phyloP scores from a whole-genome alignment of 2,797 vertebrate genomes.

The Oreochromis grahami region DNA sequence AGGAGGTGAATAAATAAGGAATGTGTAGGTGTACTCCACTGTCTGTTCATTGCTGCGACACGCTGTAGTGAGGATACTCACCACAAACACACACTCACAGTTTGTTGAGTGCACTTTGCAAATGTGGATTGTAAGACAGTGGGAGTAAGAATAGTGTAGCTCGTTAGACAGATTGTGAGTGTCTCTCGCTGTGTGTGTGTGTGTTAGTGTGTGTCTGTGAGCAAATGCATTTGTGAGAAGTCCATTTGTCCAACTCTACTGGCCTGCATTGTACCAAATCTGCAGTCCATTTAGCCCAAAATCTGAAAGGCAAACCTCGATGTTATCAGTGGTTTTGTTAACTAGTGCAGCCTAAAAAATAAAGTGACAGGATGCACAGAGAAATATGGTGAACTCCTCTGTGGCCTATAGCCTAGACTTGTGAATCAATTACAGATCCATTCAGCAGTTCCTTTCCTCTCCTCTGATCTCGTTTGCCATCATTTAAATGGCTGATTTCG shows the following conservation, averaged over 20 bases:
- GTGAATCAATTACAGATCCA: constrained; percentile 52
- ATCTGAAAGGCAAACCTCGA: constrained; percentile 24
- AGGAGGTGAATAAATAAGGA: constrained; percentile 37
- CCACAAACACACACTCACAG: constrained; percentile 4
- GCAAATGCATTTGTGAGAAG: neutral
- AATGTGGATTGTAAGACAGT: constrained; percentile 51
- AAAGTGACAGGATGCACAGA: constrained; percentile 24
- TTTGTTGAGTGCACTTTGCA: constrained; percentile 37
- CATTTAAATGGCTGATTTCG: constrained; percentile 63
- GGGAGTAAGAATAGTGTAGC: constrained; percentile 38
- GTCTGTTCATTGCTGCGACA: constrained; percentile 46
- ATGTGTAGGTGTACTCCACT: constrained; percentile 53
- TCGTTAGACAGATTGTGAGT: constrained; percentile 24
- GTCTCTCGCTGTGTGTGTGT: neutral
- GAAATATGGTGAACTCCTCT: constrained; percentile 16
- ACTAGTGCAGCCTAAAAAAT: constrained; percentile 18
- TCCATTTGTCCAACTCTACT: constrained; percentile 22
- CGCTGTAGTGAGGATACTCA: constrained; percentile 36
- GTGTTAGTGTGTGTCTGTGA: neutral
- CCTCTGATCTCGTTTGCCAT: constrained; percentile 54
- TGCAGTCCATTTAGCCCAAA: constrained; percentile 19
- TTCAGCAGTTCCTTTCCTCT: constrained; percentile 53
- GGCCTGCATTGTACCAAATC: neutral
- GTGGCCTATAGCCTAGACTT: constrained; percentile 28
- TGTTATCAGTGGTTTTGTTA: constrained; percentile 17